Evolutionary conservation across 2,797 vertebrate species (phyloP).

Genomic region (Sebastes minor): DNA sequence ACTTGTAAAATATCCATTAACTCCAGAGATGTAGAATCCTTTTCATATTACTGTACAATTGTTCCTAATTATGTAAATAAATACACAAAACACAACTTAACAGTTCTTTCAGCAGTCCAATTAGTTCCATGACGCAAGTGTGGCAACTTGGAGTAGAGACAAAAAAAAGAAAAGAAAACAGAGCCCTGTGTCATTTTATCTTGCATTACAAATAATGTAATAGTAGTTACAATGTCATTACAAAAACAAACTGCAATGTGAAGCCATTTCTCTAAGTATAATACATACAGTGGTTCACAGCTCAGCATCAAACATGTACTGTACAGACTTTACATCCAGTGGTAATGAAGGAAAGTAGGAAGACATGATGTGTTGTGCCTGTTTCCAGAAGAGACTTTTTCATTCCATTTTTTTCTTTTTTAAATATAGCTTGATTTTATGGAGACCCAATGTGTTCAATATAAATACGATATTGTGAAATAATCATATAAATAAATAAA

Average conservation of each 20-base stretch:
- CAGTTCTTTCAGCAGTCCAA: background rate
- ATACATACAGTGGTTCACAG: background rate
- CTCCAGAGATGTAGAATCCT: background rate
- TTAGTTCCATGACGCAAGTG: background rate
- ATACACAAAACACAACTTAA: constrained; percentile 4
- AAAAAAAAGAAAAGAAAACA: background rate
- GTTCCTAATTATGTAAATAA: constrained; percentile 7
- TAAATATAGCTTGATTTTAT: background rate
- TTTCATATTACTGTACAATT: background rate
- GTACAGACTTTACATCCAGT: background rate
- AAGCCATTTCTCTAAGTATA: background rate
- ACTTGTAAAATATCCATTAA: background rate
- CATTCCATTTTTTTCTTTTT: background rate
- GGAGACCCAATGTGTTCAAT: background rate
- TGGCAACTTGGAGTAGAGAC: background rate
- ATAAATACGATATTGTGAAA: background rate
- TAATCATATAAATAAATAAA: background rate
- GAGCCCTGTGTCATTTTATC: background rate
- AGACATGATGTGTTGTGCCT: background rate
- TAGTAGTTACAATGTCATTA: background rate
- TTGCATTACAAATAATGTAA: background rate
- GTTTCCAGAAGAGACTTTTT: background rate
- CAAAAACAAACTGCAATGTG: background rate
- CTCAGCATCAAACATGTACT: background rate
- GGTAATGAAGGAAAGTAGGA: background rate